Evolutionary conservation across 2,113 vertebrate species (phyloP).

Genomic region (Alexandromys fortis): DNA sequence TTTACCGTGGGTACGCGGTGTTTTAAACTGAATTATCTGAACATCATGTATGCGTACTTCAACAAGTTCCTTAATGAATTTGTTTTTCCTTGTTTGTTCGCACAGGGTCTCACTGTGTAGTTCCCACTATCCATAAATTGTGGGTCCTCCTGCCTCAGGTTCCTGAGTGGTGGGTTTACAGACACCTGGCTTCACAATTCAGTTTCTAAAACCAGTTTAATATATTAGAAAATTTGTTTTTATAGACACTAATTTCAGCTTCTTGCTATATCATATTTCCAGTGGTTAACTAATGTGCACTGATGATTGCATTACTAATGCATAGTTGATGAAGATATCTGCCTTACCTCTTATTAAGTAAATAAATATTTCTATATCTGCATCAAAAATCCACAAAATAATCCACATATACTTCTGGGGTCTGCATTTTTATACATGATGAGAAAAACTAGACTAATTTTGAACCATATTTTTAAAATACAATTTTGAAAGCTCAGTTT

Average conservation of each 20-base stretch:
- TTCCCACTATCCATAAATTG: too few relatives aligned
- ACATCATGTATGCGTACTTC: background rate
- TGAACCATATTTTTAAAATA: background rate
- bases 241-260: background rate
- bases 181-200: background rate
- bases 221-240: conserved; percentile 10
- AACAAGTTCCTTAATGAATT: conserved; percentile 30
- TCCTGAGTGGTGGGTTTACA: background rate
- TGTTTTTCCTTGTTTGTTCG: background rate
- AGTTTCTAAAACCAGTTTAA: background rate
- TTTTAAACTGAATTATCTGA: conserved; percentile 1
- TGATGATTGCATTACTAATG: background rate
- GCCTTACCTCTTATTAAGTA: background rate
- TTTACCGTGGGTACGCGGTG: background rate
- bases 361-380: conserved; percentile 56
- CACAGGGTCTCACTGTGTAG: background rate
- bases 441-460: conserved; percentile 46
- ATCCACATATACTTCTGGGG: background rate
- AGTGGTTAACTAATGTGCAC: background rate
- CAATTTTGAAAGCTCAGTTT: background rate
- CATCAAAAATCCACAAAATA: conserved; percentile 62
- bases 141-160: background rate
- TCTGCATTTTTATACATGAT: background rate
- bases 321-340: background rate
- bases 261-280: conserved; percentile 41